phyloP scores from a whole-genome alignment of 2,888 invertebrate genomes.

The Brachylomia viminalis region DNA sequence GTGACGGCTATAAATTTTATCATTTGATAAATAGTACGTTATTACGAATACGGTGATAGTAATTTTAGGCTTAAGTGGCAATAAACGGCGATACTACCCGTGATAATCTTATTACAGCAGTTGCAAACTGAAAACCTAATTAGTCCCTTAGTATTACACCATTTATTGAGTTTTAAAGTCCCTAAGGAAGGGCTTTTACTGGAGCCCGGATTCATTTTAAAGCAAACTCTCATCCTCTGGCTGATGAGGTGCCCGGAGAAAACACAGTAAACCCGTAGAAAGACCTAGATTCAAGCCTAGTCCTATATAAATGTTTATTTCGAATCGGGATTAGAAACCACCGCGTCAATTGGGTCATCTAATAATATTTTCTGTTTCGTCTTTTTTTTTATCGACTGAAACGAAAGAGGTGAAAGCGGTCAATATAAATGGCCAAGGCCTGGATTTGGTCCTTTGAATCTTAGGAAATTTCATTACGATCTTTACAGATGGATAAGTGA shows the following conservation, averaged over 20 bases:
- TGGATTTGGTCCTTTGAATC: slow-evolving; percentile 2
- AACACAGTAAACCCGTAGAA: neutral
- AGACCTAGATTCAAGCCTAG: neutral
- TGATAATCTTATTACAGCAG: slow-evolving; percentile 34
- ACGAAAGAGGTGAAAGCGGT: neutral
- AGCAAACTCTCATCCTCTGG: neutral
- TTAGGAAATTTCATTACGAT: neutral
- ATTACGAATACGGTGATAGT: slow-evolving; percentile 39
- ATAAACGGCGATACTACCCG: slow-evolving; percentile 37
- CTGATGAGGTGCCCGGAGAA: neutral
- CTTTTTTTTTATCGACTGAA: slow-evolving; percentile 25
- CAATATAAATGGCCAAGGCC: neutral
- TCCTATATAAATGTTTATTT: slow-evolving; percentile 31
- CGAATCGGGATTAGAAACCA: slow-evolving; percentile 24
- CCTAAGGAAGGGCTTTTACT: neutral
- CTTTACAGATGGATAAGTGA: neutral
- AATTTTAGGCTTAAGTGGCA: slow-evolving; percentile 44
- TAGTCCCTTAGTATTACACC: neutral
- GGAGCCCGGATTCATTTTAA: neutral
- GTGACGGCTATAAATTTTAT: slow-evolving; percentile 46
- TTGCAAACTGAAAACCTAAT: slow-evolving; percentile 21
- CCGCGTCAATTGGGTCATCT: slow-evolving; percentile 42
- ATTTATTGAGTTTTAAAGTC: neutral
- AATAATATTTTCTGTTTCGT: slow-evolving; percentile 48
- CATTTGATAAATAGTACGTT: slow-evolving; percentile 45